Conservation (phyloP, 2,888 invertebrate species). For the Hirtodrosophila alboralis region DNA sequence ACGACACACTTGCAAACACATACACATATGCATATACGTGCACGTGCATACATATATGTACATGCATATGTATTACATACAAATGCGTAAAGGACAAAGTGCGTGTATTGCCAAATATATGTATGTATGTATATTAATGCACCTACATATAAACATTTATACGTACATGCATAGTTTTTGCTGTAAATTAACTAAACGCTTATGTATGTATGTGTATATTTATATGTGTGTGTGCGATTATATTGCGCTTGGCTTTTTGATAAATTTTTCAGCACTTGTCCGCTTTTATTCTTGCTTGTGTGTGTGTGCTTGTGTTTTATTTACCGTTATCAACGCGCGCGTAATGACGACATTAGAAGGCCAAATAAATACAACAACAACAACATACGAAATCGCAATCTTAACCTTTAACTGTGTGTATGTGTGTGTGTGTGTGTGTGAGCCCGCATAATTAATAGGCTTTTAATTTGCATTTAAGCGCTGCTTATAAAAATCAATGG, state of each 20-base stretch:
- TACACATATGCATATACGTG: background rate
- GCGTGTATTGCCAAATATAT: conserved; percentile 17
- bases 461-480: conserved; percentile 52
- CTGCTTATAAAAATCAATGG: conserved; percentile 43
- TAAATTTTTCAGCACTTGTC: conserved; percentile 48
- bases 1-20: conserved; percentile 50
- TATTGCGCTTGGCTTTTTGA: conserved; percentile 32
- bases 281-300: conserved; percentile 14
- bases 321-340: conserved; percentile 47
- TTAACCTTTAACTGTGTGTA: background rate
- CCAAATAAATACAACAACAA: conserved; percentile 5
- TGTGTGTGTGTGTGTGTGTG: conserved; percentile 8
- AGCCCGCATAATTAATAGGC: conserved; percentile 46
- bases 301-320: conserved; percentile 11
- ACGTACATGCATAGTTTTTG: conserved; percentile 7
- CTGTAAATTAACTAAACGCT: too few relatives aligned
- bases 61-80: background rate
- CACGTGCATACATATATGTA: background rate
- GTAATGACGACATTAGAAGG: conserved; percentile 52
- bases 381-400: background rate
- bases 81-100: conserved; percentile 20
- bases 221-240: conserved; percentile 2
- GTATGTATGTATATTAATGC: background rate
- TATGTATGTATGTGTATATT: conserved; percentile 3
- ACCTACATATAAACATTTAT: conserved; percentile 14